Evolutionary conservation across 2,113 vertebrate genomes (phyloP).

Genomic region (Callionymus lyra): DNA sequence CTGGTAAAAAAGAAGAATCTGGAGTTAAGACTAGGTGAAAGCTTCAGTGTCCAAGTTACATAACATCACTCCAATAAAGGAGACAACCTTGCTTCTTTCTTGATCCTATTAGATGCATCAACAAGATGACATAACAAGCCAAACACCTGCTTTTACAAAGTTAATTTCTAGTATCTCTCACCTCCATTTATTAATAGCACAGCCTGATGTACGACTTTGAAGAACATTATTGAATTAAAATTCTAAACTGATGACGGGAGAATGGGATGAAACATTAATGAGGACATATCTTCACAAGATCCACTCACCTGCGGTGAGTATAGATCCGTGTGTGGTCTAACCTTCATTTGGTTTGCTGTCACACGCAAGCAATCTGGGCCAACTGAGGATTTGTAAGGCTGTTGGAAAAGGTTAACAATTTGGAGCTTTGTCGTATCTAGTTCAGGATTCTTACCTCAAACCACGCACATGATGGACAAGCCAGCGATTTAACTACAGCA

Average conservation of each 20-base stretch:
- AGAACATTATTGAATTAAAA: no score
- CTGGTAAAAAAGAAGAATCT: constrained; percentile 26
- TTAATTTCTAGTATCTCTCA: no score
- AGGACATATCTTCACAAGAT: no score
- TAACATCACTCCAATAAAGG: constrained; percentile 31
- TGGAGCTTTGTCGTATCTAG: constrained; percentile 47
- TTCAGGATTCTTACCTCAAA: constrained; percentile 27
- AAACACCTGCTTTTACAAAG: constrained; percentile 5
- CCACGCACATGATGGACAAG: constrained; percentile 31
- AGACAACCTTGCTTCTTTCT: constrained; percentile 41
- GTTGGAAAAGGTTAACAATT: constrained; percentile 46
- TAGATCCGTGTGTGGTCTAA: constrained; percentile 21
- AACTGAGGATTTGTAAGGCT: constrained; percentile 39
- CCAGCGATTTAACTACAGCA: constrained; percentile 44
- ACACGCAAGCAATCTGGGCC: constrained; percentile 38
- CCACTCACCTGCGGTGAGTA: constrained; percentile 8
- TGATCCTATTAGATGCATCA: constrained; percentile 34
- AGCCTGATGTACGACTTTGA: no score
- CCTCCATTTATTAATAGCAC: constrained; percentile 2
- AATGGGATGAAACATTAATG: no score
- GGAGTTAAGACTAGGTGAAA: constrained; percentile 41
- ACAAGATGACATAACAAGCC: constrained; percentile 21
- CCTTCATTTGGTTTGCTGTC: constrained; percentile 26
- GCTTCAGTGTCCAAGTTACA: constrained; percentile 38
- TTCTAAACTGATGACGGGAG: no score